Evolutionary conservation across 2,113 vertebrate species (phyloP), one percentile per base, ranked within the genome.

Genomic region (Sylvia atricapilla): DNA sequence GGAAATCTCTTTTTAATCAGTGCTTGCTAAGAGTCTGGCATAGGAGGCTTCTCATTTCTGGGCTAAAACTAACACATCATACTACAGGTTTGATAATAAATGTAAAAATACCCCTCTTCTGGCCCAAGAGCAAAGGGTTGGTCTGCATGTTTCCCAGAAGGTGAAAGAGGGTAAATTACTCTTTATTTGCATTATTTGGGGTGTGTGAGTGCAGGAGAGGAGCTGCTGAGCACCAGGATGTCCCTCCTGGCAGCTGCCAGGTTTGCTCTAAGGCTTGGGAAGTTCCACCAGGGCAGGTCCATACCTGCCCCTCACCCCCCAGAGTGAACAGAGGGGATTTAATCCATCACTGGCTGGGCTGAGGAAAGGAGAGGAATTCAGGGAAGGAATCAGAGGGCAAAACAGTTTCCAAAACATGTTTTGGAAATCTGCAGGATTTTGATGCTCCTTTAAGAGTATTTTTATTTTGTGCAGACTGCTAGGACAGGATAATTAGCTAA

Each of bases 401-500:
- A 87, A 37, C 11, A 66, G 18, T 18, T 89, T 89, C 33, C 21
- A 84, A 82, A 91, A 46, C 35, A 52, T 12, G 15, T 75, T 94
- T 89, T 90, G 59, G 52, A 90, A 92, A 77, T 59, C 39, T 86
- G 13, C 39, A 82, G 62, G 44, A 84, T n/a, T 81, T 84, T 3
- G 14, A 62, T 0, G 1, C 30, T 77, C 1, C 0, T 93, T 90
- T 86, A 35, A 63, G 60, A 50, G 27, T 83, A 49, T 79, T 77
- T 90, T 94, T 2, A 3, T 86, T 95, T 76, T 88, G 43, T 74
- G 50, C 55, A 74, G 75, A 47, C 67, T 93, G 43, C 49, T 72
- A 91, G 81, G 77, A 87, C 53, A 85, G 49, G 62, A 79, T 84
- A 96, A 96, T 95, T 89, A 92, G 56, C 35, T 90, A 96, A 95